These are phyloP conservation scores for Hippocampus abdominalis DNA, from an alignment of 2,113 vertebrate genomes.

Conservation along the genomic window DNA sequence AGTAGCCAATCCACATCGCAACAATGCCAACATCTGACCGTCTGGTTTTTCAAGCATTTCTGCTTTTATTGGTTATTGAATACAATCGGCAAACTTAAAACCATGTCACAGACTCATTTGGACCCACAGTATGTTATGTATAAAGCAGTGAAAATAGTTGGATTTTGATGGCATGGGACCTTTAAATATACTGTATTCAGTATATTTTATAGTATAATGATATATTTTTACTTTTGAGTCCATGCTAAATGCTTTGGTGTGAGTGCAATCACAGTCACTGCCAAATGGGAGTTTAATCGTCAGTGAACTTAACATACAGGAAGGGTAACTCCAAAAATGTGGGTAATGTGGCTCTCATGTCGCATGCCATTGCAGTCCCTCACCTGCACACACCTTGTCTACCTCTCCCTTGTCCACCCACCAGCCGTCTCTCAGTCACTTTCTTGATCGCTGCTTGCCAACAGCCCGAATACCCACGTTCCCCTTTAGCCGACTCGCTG, in stretches of 20 bases:
- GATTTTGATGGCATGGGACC: no score
- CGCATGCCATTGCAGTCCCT: slow-evolving; percentile 6
- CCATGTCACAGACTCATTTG: no score
- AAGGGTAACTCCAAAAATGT: background rate
- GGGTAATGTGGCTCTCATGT: slow-evolving; percentile 1
- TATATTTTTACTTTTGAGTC: background rate
- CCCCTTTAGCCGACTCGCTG: slow-evolving; percentile 42
- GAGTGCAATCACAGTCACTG: background rate
- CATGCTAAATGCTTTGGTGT: background rate
- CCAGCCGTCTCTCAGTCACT: slow-evolving; percentile 49
- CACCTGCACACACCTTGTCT: slow-evolving; percentile 47
- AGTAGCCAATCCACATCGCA: no score
- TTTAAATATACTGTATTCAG: no score
- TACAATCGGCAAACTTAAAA: no score
- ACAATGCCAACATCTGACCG: no score
- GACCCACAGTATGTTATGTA: no score
- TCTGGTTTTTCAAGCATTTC: no score
- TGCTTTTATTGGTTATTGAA: no score
- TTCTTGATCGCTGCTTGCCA: slow-evolving; percentile 30
- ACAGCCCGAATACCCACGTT: slow-evolving; percentile 4
- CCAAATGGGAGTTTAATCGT: background rate
- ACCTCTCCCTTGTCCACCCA: slow-evolving; percentile 31
- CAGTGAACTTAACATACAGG: background rate
- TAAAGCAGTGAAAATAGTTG: no score
- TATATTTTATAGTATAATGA: no score